phyloP scores from a whole-genome alignment of 2,888 invertebrate species.

The Sphecodes monilicornis region DNA sequence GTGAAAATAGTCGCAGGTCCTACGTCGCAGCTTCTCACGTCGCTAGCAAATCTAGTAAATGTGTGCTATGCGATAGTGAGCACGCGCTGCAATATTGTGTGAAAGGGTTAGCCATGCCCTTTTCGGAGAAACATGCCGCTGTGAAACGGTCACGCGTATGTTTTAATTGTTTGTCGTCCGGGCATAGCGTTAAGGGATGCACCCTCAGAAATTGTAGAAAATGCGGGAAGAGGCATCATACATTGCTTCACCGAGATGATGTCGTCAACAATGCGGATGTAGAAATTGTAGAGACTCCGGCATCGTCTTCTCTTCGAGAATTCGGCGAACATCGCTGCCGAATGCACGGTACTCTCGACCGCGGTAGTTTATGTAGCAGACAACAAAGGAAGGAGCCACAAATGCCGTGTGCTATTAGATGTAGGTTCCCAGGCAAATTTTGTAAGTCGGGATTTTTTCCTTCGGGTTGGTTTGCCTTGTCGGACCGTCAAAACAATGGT shows the following conservation, averaged over 20 bases:
- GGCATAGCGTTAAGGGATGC: background rate
- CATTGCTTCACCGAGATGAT: background rate
- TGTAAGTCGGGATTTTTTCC: background rate
- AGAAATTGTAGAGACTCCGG: no score
- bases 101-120: background rate
- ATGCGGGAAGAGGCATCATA: slow-evolving; percentile 11
- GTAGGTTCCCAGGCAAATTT: slow-evolving; percentile 19
- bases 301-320: no score
- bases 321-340: background rate
- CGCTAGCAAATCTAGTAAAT: background rate
- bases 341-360: background rate
- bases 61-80: background rate
- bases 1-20: accelerated
- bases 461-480: background rate
- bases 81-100: background rate
- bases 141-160: background rate
- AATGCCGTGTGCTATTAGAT: slow-evolving; percentile 25
- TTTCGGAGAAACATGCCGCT: background rate
- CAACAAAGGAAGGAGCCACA: background rate
- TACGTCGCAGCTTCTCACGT: background rate
- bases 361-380: background rate
- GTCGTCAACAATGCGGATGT: no score
- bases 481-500: background rate
- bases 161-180: background rate
- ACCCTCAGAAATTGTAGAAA: background rate